Evolutionary conservation across 2,797 vertebrate species (phyloP).

Genomic region (Psittacula derbiana): DNA sequence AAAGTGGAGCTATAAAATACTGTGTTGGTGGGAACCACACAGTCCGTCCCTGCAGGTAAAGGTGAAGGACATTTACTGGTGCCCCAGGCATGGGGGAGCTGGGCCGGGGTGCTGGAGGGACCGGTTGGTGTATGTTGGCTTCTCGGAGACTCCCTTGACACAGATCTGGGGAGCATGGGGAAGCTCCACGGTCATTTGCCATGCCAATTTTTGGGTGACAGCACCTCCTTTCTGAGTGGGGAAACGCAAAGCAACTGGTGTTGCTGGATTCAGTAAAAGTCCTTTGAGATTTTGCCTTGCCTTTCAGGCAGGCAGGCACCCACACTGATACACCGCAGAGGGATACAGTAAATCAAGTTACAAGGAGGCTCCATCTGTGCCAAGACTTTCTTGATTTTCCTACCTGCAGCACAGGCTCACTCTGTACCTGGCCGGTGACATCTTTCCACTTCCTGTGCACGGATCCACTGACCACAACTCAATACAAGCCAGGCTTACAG

Average conservation of each 20-base stretch:
- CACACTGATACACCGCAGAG: neutral
- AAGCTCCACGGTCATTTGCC: rapidly evolving
- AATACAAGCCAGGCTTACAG: rapidly evolving
- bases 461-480: rapidly evolving
- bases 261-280: neutral
- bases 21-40: neutral
- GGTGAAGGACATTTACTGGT: neutral
- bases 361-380: neutral
- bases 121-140: neutral
- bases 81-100: neutral
- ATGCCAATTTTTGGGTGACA: neutral
- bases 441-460: neutral
- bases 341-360: neutral
- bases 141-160: neutral
- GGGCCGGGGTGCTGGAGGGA: rapidly evolving
- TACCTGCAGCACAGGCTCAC: rapidly evolving
- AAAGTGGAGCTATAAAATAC: neutral
- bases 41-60: neutral
- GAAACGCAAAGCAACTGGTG: rapidly evolving
- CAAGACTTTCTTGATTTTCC: neutral
- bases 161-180: neutral
- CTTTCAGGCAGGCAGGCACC: neutral
- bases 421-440: neutral
- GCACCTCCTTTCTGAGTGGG: neutral
- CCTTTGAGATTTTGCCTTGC: neutral